Percentiles rank a stretch among this genome's conserved stretches.
Evolutionary conservation across 2,113 vertebrate genomes (phyloP).

Genomic region (Tachuris rubrigastra): DNA sequence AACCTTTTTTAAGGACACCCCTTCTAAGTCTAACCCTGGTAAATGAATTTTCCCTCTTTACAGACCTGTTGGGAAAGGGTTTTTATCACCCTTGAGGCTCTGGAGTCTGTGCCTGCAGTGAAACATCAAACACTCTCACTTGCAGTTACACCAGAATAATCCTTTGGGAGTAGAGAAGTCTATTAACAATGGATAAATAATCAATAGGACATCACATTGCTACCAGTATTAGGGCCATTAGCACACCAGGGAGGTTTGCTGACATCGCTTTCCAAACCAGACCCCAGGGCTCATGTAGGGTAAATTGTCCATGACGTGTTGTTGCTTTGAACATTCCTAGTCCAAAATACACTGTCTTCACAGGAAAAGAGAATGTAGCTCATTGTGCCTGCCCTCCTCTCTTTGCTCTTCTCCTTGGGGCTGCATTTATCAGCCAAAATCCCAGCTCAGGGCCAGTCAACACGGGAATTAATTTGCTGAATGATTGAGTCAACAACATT

Average conservation of each 20-base stretch:
- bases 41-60: neutral
- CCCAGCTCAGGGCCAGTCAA: neutral
- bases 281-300: neutral
- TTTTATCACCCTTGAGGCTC: neutral
- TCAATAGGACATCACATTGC: neutral
- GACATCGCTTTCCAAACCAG: neutral
- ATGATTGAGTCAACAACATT: fast-evolving
- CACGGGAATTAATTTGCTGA: neutral
- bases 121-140: neutral
- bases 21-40: neutral
- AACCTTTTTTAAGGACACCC: neutral
- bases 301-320: neutral
- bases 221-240: neutral
- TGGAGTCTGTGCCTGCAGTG: neutral
- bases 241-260: neutral
- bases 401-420: neutral
- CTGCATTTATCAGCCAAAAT: neutral
- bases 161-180: neutral
- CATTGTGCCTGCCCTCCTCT: neutral
- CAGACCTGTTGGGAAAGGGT: neutral
- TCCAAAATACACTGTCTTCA: neutral
- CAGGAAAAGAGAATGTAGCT: neutral
- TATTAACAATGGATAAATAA: neutral
- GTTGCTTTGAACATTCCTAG: neutral
- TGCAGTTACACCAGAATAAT: neutral